Evolutionary conservation across 2,888 invertebrate genomes (phyloP), one percentile per base, ranked within the genome.

Genomic region (Coecobrya sp.): DNA sequence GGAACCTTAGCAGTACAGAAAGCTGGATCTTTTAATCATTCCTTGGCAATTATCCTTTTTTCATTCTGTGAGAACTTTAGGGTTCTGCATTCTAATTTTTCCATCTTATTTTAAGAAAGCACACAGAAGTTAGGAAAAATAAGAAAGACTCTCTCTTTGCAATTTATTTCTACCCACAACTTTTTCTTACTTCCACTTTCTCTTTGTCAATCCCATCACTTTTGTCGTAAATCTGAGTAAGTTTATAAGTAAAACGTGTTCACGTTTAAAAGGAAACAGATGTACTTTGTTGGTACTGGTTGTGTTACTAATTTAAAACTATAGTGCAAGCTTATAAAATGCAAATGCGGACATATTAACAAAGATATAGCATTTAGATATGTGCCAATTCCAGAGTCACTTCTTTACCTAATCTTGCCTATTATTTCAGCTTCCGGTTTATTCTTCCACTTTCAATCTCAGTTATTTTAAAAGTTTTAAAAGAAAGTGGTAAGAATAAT

Each of bases 161-260:
- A 7, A 42, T 42, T 73, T 73, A 42, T 42, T 8, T 73, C 13
- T 27, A 65, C n/a, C 8, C 16, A 16, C 42, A 73, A 73, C 42
- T 73, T 73, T 30, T 73, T 42, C 42, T 42, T 30, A 13, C 16
- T 25, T 36, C 0, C 62, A 25, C 30, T 68, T 68, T n/a, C 70
- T 36, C 42, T 42, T 36, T 42, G 73, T 73, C 73, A 73, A 73
- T 42, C 73, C 16, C 73, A 73, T 42, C 42, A 7, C 42, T n/a
- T 42, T 73, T 42, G 42, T 73, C 36, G 73, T 73, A 73, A 73
- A 73, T 19, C 42, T 42, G 4, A 42, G 73, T 19, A 42, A 73
- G 19, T 73, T 73, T 19, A 42, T 42, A 42, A 73, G 73, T n/a
- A 73, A 73, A 73, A 36, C 11, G 42, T 30, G 68, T 7, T 36